phyloP scores from a whole-genome alignment of 2,797 vertebrate species.

The Iguana delicatissima region DNA sequence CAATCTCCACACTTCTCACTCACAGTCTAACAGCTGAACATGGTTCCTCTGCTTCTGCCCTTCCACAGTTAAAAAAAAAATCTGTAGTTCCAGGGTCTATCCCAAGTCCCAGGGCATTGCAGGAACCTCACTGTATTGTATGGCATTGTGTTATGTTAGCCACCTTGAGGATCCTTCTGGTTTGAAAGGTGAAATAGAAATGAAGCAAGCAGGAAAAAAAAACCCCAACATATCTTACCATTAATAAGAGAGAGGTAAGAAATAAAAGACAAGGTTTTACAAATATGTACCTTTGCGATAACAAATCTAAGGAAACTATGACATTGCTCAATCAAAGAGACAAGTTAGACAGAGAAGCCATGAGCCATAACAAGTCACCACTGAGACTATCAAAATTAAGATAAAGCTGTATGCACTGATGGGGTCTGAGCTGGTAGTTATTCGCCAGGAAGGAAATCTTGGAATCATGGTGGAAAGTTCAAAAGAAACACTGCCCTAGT shows the following conservation, averaged over 20 bases:
- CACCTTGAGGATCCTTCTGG: background rate
- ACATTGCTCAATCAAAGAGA: background rate
- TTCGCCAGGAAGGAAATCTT: background rate
- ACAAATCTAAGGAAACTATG: background rate
- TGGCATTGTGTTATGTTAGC: background rate
- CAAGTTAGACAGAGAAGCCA: background rate
- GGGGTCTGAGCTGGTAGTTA: background rate
- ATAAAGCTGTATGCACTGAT: background rate
- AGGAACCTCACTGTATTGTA: background rate
- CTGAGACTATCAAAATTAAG: background rate
- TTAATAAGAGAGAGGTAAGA: background rate
- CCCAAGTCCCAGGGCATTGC: background rate
- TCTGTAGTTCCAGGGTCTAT: background rate
- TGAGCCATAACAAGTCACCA: background rate
- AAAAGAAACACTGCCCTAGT: background rate
- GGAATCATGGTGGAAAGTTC: background rate
- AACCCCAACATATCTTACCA: background rate
- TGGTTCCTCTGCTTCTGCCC: background rate
- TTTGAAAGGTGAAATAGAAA: background rate
- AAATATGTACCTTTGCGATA: constrained; percentile 7
- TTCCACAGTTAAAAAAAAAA: background rate
- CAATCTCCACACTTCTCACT: background rate
- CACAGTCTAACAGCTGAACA: background rate
- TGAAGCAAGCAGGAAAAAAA: background rate
- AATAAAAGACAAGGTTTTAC: constrained; percentile 4